Evolutionary conservation across 2,797 vertebrate species (phyloP).

Genomic region (Ctenochaetus hawaiiensis): DNA sequence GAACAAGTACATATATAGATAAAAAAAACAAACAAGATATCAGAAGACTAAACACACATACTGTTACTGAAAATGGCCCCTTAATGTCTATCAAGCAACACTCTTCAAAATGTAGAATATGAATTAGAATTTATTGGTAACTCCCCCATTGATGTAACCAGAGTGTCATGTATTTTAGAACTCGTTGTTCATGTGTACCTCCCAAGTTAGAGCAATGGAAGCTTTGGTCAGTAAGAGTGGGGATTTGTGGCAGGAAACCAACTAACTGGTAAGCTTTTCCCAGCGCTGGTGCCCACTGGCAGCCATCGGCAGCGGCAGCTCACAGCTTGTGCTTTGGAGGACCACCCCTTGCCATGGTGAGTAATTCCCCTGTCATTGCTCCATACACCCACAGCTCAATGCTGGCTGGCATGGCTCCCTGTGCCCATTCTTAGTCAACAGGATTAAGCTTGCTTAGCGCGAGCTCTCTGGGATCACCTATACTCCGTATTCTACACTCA

Average conservation of each 20-base stretch:
- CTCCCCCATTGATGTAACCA: too few species aligned
- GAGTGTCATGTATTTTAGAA: slow-evolving; percentile 20
- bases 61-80: too few species aligned
- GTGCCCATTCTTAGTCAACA: slow-evolving; percentile 87
- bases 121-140: too few species aligned
- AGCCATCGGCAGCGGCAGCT: slow-evolving; percentile 55
- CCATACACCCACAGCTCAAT: slow-evolving; percentile 75
- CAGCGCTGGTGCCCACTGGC: slow-evolving; percentile 73
- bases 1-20: too few species aligned
- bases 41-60: too few species aligned
- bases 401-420: slow-evolving; percentile 84
- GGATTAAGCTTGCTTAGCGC: slow-evolving; percentile 88
- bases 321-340: slow-evolving; percentile 69
- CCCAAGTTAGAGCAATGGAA: slow-evolving; percentile 41
- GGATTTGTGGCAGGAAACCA: slow-evolving; percentile 59
- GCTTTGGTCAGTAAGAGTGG: slow-evolving; percentile 53
- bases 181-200: slow-evolving; percentile 29
- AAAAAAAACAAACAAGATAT: too few species aligned
- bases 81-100: too few species aligned
- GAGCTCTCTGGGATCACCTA: slow-evolving; percentile 86
- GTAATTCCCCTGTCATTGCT: slow-evolving; percentile 80
- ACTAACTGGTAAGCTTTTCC: slow-evolving; percentile 56
- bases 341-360: slow-evolving; percentile 78
- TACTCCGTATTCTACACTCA: slow-evolving; percentile 82
- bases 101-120: too few species aligned